These are phyloP conservation scores for Drosophila rufa DNA, from an alignment of 1,140 invertebrate genomes.

Conservation along the genomic window DNA sequence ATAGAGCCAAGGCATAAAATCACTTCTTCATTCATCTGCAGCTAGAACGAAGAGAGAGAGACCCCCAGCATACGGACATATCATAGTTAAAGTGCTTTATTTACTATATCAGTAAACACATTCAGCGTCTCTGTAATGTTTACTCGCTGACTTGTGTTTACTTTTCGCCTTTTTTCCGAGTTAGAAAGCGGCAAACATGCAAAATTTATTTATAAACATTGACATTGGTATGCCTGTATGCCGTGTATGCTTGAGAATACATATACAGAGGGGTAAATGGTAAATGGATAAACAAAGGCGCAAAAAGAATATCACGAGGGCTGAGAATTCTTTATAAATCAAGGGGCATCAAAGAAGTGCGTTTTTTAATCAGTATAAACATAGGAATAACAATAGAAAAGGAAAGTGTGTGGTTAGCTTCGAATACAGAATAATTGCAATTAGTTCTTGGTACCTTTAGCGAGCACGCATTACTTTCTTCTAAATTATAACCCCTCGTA, in stretches of 20 bases:
- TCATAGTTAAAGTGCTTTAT: conserved; percentile 44
- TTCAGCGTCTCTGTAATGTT: conserved; percentile 45
- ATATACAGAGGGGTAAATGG: conserved; percentile 15
- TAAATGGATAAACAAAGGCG: conserved; percentile 33
- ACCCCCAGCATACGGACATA: conserved; percentile 2
- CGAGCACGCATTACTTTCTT: conserved; percentile 6
- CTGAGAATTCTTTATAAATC: conserved; percentile 44
- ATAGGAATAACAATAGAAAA: conserved; percentile 40
- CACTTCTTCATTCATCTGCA: conserved; percentile 6
- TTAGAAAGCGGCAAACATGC: conserved; percentile 51
- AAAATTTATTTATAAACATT: conserved; percentile 63
- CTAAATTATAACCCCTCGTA: background rate
- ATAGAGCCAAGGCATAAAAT: conserved; percentile 7
- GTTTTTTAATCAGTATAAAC: conserved; percentile 22
- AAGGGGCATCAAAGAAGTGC: conserved; percentile 55
- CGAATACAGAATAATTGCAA: conserved; percentile 26
- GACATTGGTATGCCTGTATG: conserved; percentile 46
- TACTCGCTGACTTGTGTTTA: conserved; percentile 38
- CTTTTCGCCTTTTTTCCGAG: conserved; percentile 47
- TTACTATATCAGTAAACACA: conserved; percentile 57
- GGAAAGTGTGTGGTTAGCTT: conserved; percentile 28
- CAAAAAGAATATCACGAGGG: conserved; percentile 25
- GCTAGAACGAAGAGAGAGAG: background rate
- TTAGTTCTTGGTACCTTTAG: conserved; percentile 4
- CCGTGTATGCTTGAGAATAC: background rate